A percentile compares a stretch with the other conserved stretches of the same genome.
Evolutionary conservation across 2,113 vertebrate genomes (phyloP).

Genomic region (Menidia beryllina): DNA sequence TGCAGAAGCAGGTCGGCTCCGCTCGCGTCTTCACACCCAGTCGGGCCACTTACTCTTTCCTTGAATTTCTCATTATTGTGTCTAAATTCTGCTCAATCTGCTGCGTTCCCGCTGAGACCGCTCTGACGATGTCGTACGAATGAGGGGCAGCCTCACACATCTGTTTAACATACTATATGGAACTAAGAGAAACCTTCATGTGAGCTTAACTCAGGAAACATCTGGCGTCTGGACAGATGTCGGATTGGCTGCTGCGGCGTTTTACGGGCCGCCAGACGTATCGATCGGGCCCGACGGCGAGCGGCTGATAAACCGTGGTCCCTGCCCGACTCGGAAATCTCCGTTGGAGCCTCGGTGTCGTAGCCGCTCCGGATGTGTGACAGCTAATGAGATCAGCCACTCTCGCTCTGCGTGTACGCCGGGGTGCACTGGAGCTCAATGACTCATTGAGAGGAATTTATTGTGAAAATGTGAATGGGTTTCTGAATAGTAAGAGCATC

Average conservation of each 20-base stretch:
- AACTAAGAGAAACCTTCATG: background rate
- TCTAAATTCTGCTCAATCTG: no score
- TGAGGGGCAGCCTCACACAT: background rate
- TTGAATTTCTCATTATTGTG: background rate
- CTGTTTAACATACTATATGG: background rate
- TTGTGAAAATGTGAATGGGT: slow-evolving; percentile 69
- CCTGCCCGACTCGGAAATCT: background rate
- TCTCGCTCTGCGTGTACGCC: slow-evolving; percentile 1
- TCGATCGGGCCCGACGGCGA: background rate
- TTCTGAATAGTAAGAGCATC: slow-evolving; percentile 56
- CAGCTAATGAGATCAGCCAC: slow-evolving; percentile 28
- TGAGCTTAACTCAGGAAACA: no score
- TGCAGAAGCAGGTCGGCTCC: no score
- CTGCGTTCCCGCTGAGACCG: no score
- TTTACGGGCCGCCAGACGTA: background rate
- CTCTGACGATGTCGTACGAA: background rate
- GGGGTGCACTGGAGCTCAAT: slow-evolving; percentile 9
- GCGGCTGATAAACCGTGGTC: background rate
- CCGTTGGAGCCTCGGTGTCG: background rate
- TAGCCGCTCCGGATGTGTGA: slow-evolving; percentile 26
- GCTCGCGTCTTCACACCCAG: no score
- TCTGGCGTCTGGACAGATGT: no score
- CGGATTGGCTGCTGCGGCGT: background rate
- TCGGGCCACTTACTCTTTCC: no score
- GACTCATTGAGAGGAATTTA: slow-evolving; percentile 68